Base-by-base conservation (phyloP, 1,140 invertebrate species). In the Bombus fervidus region DNA sequence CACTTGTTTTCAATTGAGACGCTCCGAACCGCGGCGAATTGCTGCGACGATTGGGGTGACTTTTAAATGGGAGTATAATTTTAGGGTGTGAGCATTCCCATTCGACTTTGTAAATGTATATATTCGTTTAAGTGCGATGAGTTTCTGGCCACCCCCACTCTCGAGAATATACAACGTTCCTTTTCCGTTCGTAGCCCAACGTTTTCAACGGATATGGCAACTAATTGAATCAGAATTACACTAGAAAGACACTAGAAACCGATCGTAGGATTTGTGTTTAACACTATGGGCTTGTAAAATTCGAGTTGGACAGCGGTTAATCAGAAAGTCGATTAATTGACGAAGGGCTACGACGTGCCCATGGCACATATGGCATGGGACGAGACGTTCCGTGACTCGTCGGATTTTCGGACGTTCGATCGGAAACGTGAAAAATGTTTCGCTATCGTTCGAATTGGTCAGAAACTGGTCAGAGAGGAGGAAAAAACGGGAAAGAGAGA, bases 11-110 rank as follows among this genome's bases (percentile, higher is more conserved):
- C 89, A 91, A 93, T 93, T 86, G 92, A 92, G 89, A 82, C 81
- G 88, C 83, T 57, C 69, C 66, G 72, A 74, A 92, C 92, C 91
- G 91, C 90, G 66, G 86, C 93, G 89, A 94, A 95, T 94, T 86
- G 92, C 82, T 34, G 88, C 91, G 93, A 93, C 93, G 91, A 94
- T 92, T 95, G 89, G 92, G 93, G 79, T 75, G 89, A 84, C 77
- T 91, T 94, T 94, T 91, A 92, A 94, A 93, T 91, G 87, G 90
- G 82, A 62, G 62, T 86, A 77, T 90, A 91, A 92, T 92, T 92
- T 91, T 86, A 86, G 92, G 89, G 92, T 86, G 88, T 47, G 89
- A 25, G 22, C 84, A 87, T 81, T 89, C 81, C 81, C 77, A 78
- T 84, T 73, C 77, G 68, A 72, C 75, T 62, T 79, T 1, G 8